Base-by-base conservation (phyloP, 2,797 vertebrate species). In the Capromys pilorides region DNA sequence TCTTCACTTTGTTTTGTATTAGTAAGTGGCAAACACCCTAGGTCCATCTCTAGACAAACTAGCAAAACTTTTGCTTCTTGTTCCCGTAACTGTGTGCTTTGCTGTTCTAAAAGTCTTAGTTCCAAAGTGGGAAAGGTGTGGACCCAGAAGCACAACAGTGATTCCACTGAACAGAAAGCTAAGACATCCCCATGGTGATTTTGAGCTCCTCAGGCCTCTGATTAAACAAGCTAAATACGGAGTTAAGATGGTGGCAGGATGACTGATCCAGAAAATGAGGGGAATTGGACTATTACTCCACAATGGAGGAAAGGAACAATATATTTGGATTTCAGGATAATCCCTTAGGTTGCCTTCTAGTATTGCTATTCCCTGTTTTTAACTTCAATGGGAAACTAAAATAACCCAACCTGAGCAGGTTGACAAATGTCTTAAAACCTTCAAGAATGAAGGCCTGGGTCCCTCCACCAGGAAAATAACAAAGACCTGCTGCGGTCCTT, bases 1-100 rank as follows among this genome's bases (percentile, higher is more conserved):
- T 86, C 87, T 79, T 88, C 19, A 90, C 80, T 71, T 57, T 91
- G 13, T 79, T 64, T 95, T 92, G 0, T 88, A 54, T 80, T 79
- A 86, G 75, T 59, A 69, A 88, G 84, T 78, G 26, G 36, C 81
- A 45, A 94, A 64, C 24, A 90, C 84, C 57, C 22, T 33, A 19
- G n/a, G 21, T 33, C 31, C 45, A 4, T 83, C 64, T 24, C 13
- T 16, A 67, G 64, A 67, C 64, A n/a, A 67, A 19, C 66, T 67
- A 18, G 33, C 64, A n/a, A 36, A 9, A 69, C 5, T 69, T 69
- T n/a, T 69, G 33, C 6, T 69, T 69, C 16, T 18, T 67, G 66
- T 67, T n/a, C 66, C 33, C 33, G n/a, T 33, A 67, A 67, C 6
- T 67, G n/a, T 67, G 18, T 33, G 64, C 31, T 66, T 66, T 66